Conservation (phyloP, 2,888 invertebrate genomes). For the Drosophila mulleri region DNA sequence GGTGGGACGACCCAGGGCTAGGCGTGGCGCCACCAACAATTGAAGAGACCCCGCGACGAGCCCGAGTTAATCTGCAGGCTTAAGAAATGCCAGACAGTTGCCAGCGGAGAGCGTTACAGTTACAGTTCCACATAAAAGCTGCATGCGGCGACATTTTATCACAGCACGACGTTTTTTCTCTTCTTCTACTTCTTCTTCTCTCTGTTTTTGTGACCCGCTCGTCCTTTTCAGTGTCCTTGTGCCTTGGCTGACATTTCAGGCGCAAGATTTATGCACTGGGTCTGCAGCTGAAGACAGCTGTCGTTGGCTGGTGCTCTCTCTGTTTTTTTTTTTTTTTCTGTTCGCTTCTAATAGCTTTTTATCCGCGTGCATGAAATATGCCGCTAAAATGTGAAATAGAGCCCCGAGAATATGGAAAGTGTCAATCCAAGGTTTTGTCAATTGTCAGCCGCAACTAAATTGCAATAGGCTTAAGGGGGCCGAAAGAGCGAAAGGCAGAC, state of each 20-base stretch:
- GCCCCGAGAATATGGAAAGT: conserved; percentile 66
- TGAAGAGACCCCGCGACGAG: conserved; percentile 25
- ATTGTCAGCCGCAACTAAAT: conserved; percentile 40
- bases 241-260: conserved; percentile 72
- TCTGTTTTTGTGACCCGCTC: conserved; percentile 16
- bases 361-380: conserved; percentile 77
- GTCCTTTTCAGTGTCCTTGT: conserved; percentile 33
- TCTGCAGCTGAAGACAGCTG: conserved; percentile 80
- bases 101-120: conserved; percentile 37
- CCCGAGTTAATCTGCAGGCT: conserved; percentile 74
- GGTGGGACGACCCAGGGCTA: background rate
- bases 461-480: conserved; percentile 12
- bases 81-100: conserved; percentile 72
- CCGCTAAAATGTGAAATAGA: conserved; percentile 70
- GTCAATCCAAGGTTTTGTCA: conserved; percentile 70
- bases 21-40: conserved; percentile 11
- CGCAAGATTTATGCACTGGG: conserved; percentile 78
- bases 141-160: conserved; percentile 73
- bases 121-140: conserved; percentile 61
- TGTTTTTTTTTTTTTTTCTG: no score
- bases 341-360: conserved; percentile 71
- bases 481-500: background rate
- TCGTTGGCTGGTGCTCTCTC: conserved; percentile 67
- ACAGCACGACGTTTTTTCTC: conserved; percentile 40
- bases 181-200: background rate